These are phyloP conservation scores for Ambastaia sidthimunki DNA, from an alignment of 2,797 vertebrate genomes.

Conservation along the genomic window DNA sequence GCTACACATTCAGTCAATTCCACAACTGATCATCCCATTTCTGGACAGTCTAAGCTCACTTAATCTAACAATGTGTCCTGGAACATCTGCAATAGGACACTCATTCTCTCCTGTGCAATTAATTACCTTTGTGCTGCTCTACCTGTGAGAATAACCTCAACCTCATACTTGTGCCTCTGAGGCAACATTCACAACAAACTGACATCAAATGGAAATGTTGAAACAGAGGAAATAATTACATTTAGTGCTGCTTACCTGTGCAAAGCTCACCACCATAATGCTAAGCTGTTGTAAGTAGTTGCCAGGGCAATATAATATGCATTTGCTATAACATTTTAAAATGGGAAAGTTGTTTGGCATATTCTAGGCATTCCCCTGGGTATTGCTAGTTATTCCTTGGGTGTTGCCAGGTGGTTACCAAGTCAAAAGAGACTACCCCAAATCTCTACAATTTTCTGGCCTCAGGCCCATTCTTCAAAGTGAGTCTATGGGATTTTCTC, in stretches of 20 bases:
- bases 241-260: not conserved
- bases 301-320: no score
- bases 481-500: not conserved
- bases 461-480: not conserved
- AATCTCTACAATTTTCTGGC: not conserved
- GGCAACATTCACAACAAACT: not conserved
- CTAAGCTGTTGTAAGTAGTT: no score
- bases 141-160: not conserved
- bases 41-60: not conserved
- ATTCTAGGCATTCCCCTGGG: not conserved
- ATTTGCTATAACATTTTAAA: no score
- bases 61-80: not conserved
- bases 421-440: not conserved
- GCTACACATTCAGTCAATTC: not conserved
- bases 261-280: no score
- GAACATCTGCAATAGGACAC: not conserved
- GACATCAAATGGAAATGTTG: not conserved
- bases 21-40: not conserved
- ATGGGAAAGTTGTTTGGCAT: not conserved
- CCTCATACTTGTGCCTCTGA: not conserved
- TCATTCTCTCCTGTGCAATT: not conserved
- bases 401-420: not conserved
- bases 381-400: not conserved
- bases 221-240: not conserved
- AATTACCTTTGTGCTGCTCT: not conserved